Conservation (phyloP, 2,797 vertebrate genomes). For the Pangasius krempfi region DNA sequence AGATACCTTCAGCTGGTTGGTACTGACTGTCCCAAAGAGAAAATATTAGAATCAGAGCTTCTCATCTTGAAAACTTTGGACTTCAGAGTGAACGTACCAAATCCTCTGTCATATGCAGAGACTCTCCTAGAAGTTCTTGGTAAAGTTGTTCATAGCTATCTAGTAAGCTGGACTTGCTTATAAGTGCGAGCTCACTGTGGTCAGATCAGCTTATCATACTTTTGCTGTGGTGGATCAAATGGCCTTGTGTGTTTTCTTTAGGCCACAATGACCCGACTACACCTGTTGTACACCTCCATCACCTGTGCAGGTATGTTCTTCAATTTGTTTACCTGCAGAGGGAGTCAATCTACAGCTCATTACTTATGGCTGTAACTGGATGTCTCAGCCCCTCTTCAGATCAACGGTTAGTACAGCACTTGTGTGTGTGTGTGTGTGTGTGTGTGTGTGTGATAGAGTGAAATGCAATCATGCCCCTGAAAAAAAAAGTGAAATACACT, state of each 20-base stretch:
- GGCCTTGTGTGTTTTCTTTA: constrained; percentile 57
- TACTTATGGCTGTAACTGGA: constrained; percentile 77
- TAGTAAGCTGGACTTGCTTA: background rate
- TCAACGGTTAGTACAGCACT: constrained; percentile 78
- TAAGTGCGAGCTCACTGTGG: background rate
- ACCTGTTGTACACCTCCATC: constrained; percentile 72
- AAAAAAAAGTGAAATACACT: background rate
- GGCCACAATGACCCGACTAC: constrained; percentile 84
- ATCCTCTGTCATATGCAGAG: constrained; percentile 86
- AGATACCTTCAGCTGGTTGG: constrained; percentile 81
- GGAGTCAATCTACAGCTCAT: constrained; percentile 77
- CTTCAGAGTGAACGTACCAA: constrained; percentile 80
- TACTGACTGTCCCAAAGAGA: constrained; percentile 76
- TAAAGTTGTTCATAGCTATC: constrained; percentile 63
- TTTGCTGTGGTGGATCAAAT: background rate
- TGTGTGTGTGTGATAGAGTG: background rate
- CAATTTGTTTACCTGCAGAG: constrained; percentile 83
- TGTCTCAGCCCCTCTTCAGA: constrained; percentile 75
- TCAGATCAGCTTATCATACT: background rate
- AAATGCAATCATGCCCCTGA: background rate
- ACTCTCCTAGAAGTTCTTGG: constrained; percentile 91
- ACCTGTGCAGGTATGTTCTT: constrained; percentile 80
- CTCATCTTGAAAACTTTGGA: constrained; percentile 83
- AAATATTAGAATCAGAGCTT: constrained; percentile 85
- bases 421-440: background rate